Evolutionary conservation across 1,140 invertebrate genomes (phyloP).

Genomic region (Homarus americanus): DNA sequence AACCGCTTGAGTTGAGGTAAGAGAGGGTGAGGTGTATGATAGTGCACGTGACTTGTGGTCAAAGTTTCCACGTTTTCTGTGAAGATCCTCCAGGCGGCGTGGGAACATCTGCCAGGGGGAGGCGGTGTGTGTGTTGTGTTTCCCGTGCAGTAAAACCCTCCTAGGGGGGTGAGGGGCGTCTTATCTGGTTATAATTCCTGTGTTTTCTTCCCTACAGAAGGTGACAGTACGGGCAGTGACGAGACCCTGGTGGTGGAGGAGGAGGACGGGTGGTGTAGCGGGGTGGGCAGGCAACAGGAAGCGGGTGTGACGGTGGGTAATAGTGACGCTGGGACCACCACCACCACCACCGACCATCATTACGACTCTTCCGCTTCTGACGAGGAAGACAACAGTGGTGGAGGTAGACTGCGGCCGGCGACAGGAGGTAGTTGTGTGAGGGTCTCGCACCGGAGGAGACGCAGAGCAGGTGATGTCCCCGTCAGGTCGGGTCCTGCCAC

Average conservation of each 20-base stretch:
- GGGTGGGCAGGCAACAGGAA: constrained; percentile 24
- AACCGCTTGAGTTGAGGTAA: too few relatives aligned
- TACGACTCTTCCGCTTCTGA: constrained; percentile 51
- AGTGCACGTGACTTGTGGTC: too few relatives aligned
- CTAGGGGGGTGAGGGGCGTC: background rate
- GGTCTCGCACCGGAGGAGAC: constrained; percentile 21
- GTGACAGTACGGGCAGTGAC: constrained; percentile 47
- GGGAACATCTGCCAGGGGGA: too few relatives aligned
- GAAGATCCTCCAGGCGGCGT: too few relatives aligned
- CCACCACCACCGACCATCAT: constrained; percentile 39
- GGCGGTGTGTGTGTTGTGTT: too few relatives aligned
- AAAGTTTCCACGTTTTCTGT: too few relatives aligned
- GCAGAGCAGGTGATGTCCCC: background rate
- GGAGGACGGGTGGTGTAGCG: background rate
- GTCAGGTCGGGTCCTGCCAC: background rate
- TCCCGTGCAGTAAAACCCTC: too few relatives aligned
- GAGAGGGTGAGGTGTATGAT: too few relatives aligned
- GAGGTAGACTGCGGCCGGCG: constrained; percentile 19
- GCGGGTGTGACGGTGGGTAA: constrained; percentile 26
- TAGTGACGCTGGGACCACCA: constrained; percentile 30
- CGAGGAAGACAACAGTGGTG: background rate
- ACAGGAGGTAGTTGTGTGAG: constrained; percentile 7
- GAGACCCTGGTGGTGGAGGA: constrained; percentile 47
- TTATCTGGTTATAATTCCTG: background rate
- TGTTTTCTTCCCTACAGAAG: background rate